Conservation (phyloP, 2,113 vertebrate genomes). For the Sus scrofa region DNA sequence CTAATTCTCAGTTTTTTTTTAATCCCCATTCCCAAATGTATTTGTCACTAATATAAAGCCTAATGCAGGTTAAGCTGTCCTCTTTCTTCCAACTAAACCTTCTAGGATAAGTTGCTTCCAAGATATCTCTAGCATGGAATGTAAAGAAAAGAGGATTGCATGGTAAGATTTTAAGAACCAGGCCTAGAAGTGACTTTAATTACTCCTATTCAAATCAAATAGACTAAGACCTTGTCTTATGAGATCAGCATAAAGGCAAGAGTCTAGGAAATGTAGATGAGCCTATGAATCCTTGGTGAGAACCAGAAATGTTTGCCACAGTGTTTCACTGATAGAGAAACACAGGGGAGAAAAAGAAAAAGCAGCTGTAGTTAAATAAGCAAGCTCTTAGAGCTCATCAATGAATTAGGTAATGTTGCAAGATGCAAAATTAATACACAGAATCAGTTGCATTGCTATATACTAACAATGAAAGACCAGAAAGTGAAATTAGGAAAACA, state of each 20-base stretch:
- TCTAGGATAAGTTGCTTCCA: not conserved
- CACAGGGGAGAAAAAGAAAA: not conserved
- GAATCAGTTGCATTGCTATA: no score
- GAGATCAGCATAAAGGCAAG: not conserved
- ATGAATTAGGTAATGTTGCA: no score
- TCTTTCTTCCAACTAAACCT: not conserved
- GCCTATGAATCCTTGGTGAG: not conserved
- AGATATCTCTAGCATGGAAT: not conserved
- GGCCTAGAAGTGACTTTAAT: not conserved
- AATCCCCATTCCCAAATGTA: fast-evolving
- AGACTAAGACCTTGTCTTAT: not conserved
- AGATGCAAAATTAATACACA: no score
- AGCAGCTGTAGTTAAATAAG: not conserved
- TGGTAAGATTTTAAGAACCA: not conserved
- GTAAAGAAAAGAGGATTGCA: not conserved
- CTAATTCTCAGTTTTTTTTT: not conserved
- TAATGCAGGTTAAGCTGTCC: not conserved
- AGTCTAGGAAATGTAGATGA: not conserved
- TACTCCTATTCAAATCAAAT: not conserved
- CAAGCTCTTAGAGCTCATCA: not conserved
- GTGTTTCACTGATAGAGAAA: not conserved
- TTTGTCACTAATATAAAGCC: not conserved
- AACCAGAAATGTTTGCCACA: not conserved
- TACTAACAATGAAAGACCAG: no score
- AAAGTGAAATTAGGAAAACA: no score